Conservation (phyloP, 1,140 invertebrate genomes). For the Aphelenchoides fujianensis region DNA sequence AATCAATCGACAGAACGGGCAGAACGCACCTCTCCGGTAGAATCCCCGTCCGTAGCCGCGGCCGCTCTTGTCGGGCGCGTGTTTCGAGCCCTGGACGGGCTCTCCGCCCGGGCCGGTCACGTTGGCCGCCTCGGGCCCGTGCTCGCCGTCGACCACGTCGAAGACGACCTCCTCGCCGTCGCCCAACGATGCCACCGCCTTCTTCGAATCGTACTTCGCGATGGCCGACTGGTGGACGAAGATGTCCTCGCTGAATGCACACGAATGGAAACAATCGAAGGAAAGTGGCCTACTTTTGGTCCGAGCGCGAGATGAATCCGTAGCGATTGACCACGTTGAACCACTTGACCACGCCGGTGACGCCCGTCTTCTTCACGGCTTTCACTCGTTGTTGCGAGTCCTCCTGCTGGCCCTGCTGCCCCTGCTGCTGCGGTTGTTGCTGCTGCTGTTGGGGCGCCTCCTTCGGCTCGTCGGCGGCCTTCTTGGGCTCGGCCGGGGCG, state of each 20-base stretch:
- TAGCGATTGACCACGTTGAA: conserved; percentile 98
- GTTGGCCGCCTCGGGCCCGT: conserved; percentile 65
- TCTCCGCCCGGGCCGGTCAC: conserved; percentile 57
- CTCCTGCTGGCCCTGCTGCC: not conserved
- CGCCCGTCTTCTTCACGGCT: conserved; percentile 6
- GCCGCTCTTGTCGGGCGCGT: conserved; percentile 32
- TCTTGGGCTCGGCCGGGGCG: conserved; percentile 16
- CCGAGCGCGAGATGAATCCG: conserved; percentile 96
- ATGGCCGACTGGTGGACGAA: conserved; percentile 97
- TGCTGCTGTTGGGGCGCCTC: too few relatives aligned
- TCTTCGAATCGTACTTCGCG: conserved; percentile 90
- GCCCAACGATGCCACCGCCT: conserved; percentile 92
- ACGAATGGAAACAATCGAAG: not conserved
- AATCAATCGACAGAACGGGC: not conserved
- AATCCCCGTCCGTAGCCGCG: conserved; percentile 7
- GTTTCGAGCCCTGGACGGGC: conserved; percentile 54
- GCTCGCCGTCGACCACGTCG: conserved; percentile 96
- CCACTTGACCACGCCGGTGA: conserved; percentile 89
- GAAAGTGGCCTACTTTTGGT: conserved; percentile 70
- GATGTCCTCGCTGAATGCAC: conserved; percentile 71
- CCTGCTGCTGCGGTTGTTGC: too few relatives aligned
- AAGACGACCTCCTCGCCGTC: conserved; percentile 98
- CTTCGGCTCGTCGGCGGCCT: not conserved
- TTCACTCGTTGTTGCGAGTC: conserved; percentile 1
- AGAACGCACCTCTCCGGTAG: not conserved